Conservation (phyloP, 2,113 vertebrate genomes). For the Melanocharis versteri region DNA sequence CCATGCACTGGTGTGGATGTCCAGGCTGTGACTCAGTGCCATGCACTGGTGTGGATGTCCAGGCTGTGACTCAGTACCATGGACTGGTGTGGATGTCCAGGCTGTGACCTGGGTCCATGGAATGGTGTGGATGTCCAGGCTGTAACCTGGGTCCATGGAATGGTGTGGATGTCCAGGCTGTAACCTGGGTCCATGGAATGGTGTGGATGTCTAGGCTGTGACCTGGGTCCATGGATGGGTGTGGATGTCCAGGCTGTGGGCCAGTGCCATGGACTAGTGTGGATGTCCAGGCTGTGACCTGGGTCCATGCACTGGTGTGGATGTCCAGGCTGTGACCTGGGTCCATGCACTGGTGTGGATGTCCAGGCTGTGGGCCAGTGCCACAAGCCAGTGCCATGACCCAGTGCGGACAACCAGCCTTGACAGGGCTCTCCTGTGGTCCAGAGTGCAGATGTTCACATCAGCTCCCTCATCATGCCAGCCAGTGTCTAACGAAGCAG, state of each 20-base stretch:
- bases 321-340: neutral
- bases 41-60: neutral
- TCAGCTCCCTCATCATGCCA: fast-evolving
- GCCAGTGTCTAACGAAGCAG: neutral
- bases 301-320: neutral
- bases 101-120: neutral
- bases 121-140: neutral
- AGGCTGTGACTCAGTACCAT: neutral
- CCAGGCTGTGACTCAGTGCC: neutral
- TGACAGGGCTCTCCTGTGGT: neutral
- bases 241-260: neutral
- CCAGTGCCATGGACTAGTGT: too few relatives aligned
- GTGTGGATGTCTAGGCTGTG: neutral
- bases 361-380: neutral
- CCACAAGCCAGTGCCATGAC: neutral
- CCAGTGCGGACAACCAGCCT: neutral
- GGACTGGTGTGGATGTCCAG: neutral
- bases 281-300: neutral
- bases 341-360: neutral
- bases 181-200: too few relatives aligned
- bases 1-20: neutral
- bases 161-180: neutral
- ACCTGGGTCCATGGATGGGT: too few relatives aligned
- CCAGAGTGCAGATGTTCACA: fast-evolving
- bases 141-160: fast-evolving